Base-by-base conservation (phyloP, 2,113 vertebrate species). In the Cisticola juncidis region DNA sequence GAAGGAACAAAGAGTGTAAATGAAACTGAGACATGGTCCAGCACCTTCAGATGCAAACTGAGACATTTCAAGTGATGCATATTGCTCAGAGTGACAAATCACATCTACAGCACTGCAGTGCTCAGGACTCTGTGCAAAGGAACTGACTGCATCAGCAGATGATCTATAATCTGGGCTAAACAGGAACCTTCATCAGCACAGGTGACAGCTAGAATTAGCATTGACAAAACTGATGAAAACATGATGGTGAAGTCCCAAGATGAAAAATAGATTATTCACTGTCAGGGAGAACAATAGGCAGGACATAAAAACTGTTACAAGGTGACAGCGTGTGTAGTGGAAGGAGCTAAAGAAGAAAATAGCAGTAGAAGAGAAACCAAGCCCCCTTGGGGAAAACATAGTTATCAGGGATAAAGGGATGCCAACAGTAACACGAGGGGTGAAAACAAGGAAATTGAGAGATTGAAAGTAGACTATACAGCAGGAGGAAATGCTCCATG, bases 181-280 rank as follows among this genome's bases (percentile, higher is more conserved):
- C 54, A 86, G 92, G 93, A 97, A 97, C 92, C 86, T 94, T 76
- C 91, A 94, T 77, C 95, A 96, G 92, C 21, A 19, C 86, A 81
- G 83, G 72, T 95, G 95, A 98, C 97, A 97, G 88, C 88, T 44
- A 48, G 92, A 97, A 97, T 97, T 96, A 97, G 95, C 93, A 83
- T 78, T 84, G 89, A 91, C 93, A 96, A 91, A 93, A 74, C 79
- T 78, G 90, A 95, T 89, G 84, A 93, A 97, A 97, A 94, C 82
- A 85, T 86, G 86, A 92, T 1, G 14, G 70, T 66, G 57, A 94
- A 94, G 82, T 92, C 70, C 61, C 13, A 28, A 69, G 95, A 96
- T 86, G 79, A 97, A 97, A 97, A 97, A 97, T 16, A 97, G 95
- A 98, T 97, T 95, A 96, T 93, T 96, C 95, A 83, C 84, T 95